A percentile compares a stretch with the other conserved stretches of the same genome.
phyloP scores from a whole-genome alignment of 2,888 invertebrate species.

The Erebia palarica region DNA sequence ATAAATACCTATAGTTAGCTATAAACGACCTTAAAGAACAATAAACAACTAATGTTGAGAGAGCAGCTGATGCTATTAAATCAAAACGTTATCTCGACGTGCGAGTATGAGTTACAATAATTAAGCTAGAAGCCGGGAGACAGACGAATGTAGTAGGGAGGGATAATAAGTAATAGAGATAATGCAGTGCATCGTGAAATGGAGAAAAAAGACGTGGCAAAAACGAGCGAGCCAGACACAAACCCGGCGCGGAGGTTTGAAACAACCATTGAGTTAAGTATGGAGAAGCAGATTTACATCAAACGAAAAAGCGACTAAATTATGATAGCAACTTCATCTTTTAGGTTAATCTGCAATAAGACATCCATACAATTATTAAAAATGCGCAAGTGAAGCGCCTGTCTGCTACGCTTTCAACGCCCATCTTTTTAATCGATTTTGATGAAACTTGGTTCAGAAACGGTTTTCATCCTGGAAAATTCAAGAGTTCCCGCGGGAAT shows the following conservation, averaged over 20 bases:
- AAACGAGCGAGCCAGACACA: conserved; percentile 25
- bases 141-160: conserved; percentile 24
- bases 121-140: conserved; percentile 27
- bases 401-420: too few species aligned
- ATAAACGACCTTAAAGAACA: conserved; percentile 16
- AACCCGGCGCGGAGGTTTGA: conserved; percentile 35
- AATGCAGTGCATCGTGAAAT: conserved; percentile 36
- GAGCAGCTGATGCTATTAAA: conserved; percentile 19
- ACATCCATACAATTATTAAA: too few species aligned
- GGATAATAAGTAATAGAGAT: conserved; percentile 36
- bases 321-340: neutral
- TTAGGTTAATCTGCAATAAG: too few species aligned
- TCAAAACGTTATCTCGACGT: conserved; percentile 19
- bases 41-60: conserved; percentile 16
- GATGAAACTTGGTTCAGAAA: too few species aligned
- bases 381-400: too few species aligned
- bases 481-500: too few species aligned
- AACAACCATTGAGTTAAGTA: conserved; percentile 25
- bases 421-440: too few species aligned
- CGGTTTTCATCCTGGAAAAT: too few species aligned
- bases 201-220: conserved; percentile 27
- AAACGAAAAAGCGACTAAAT: neutral
- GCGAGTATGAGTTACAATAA: conserved; percentile 29
- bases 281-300: neutral
- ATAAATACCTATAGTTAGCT: neutral